Evolutionary conservation across 2,888 invertebrate genomes (phyloP), one percentile per base, ranked within the genome.

Genomic region (Erynnis tages): DNA sequence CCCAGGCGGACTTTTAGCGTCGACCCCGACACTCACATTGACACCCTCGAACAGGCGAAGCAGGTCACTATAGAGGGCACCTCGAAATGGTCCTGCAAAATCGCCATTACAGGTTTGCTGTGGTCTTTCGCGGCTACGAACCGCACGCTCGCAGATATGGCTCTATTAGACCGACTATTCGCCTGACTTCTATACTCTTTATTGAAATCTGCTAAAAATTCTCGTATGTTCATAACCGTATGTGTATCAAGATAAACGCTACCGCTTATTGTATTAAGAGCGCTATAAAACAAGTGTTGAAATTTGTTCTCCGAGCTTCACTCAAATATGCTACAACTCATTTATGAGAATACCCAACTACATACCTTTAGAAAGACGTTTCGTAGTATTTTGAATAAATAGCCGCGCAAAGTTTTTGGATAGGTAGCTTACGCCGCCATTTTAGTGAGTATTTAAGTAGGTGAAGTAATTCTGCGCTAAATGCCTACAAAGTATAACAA

Each of bases 51-150:
- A 92, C 97, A 97, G 92, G 97, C 97, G 85, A 96, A 98, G 93
- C 95, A 95, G 92, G 95, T 96, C 92, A 98, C 98, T 91, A 96
- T 98, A 90, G 98, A 98, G 92, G 98, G 98, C 91, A 98, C 98
- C 80, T 98, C 98, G 90, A 98, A 98, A 93, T 98, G 98, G 98
- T 98, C 98, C 91, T 97, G 97, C 94, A 98, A 98, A 95, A 97
- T 98, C 93, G 97, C 97, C 91, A 98, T 98, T 87, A 98, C 98
- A 97, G 98, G 98, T 98, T 95, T 90, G 90, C 88, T 76, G 84
- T 80, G 85, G 88, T 86, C 86, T 90, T 87, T 88, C 71, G 87
- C 88, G 89, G 88, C 88, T 83, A 71, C 70, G 82, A 76, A 78
- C 87, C 87, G 88, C 88, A 82, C 84, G 83, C 80, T 87, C 86